Conservation (phyloP, 2,888 invertebrate species). For the Theretra japonica region DNA sequence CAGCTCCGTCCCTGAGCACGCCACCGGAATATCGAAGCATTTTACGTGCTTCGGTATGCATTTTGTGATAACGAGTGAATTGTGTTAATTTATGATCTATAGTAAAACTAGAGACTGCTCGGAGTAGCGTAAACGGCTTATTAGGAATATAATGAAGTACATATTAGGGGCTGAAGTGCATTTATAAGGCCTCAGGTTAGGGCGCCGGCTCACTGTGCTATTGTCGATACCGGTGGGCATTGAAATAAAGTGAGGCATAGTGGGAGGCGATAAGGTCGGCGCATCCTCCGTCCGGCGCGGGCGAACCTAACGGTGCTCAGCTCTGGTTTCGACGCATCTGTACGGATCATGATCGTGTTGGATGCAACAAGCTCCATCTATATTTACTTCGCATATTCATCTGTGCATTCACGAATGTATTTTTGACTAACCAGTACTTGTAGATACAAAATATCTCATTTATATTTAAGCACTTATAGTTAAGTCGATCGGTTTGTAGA, state of each 20-base stretch:
- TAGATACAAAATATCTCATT: slow-evolving; percentile 55
- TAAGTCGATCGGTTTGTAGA: slow-evolving; percentile 43
- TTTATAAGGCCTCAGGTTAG: slow-evolving; percentile 61
- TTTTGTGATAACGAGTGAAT: slow-evolving; percentile 81
- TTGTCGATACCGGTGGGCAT: slow-evolving; percentile 54
- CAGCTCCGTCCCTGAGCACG: slow-evolving; percentile 60
- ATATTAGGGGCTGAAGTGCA: slow-evolving; percentile 50
- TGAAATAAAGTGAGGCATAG: slow-evolving; percentile 57
- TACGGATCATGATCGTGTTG: slow-evolving; percentile 47
- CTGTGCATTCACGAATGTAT: slow-evolving; percentile 51
- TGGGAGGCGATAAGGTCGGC: slow-evolving; percentile 53
- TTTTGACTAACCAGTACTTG: slow-evolving; percentile 55
- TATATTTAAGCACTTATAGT: slow-evolving; percentile 45
- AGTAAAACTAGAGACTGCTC: slow-evolving; percentile 54
- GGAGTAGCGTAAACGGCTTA: slow-evolving; percentile 42
- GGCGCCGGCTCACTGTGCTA: slow-evolving; percentile 43
- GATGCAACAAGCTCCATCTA: slow-evolving; percentile 30
- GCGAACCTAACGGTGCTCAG: slow-evolving; percentile 76
- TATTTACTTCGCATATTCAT: slow-evolving; percentile 28
- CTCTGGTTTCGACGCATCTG: slow-evolving; percentile 71
- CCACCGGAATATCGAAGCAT: slow-evolving; percentile 61
- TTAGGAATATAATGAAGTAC: slow-evolving; percentile 51
- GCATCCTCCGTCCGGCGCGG: slow-evolving; percentile 54
- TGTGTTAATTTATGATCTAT: slow-evolving; percentile 60
- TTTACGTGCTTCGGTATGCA: slow-evolving; percentile 64